Percentiles rank a stretch among this genome's conserved stretches.
These are phyloP conservation scores for Papilio xuthus DNA, from an alignment of 1,140 invertebrate genomes.

Conservation along the genomic window DNA sequence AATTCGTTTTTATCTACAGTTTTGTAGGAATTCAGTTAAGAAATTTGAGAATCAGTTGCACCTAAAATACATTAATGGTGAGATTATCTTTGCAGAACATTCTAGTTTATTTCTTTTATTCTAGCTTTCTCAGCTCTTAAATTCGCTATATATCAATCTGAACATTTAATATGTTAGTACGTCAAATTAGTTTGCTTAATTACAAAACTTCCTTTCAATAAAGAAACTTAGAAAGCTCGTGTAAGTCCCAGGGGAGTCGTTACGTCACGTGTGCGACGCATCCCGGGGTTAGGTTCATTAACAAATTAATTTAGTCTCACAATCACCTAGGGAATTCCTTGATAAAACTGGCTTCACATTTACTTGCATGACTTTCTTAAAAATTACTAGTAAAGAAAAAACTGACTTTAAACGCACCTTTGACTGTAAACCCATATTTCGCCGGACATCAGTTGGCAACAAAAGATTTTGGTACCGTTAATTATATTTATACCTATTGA, in stretches of 20 bases:
- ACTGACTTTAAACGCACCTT: no score
- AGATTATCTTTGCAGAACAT: no score
- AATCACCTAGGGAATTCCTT: background rate
- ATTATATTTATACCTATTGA: background rate
- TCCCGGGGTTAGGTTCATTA: background rate
- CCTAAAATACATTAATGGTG: background rate
- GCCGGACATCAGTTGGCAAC: background rate
- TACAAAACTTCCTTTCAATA: slow-evolving; percentile 5
- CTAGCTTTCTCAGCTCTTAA: background rate
- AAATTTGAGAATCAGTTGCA: background rate
- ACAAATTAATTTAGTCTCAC: slow-evolving; percentile 11
- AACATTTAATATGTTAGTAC: background rate
- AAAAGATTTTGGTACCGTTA: background rate
- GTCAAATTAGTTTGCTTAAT: slow-evolving; percentile 5
- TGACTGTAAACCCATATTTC: no score
- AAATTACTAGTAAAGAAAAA: background rate
- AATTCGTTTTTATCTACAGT: background rate
- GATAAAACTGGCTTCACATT: background rate
- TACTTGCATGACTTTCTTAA: background rate
- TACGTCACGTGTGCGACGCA: background rate
- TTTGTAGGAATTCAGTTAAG: background rate
- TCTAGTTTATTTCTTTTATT: no score
- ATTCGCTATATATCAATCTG: background rate
- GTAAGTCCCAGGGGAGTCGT: slow-evolving; percentile 2
- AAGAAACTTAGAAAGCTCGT: background rate